Percentiles rank a stretch among this genome's conserved stretches.
Evolutionary conservation across 2,888 invertebrate genomes (phyloP).

Genomic region (Loripinus fragilis): DNA sequence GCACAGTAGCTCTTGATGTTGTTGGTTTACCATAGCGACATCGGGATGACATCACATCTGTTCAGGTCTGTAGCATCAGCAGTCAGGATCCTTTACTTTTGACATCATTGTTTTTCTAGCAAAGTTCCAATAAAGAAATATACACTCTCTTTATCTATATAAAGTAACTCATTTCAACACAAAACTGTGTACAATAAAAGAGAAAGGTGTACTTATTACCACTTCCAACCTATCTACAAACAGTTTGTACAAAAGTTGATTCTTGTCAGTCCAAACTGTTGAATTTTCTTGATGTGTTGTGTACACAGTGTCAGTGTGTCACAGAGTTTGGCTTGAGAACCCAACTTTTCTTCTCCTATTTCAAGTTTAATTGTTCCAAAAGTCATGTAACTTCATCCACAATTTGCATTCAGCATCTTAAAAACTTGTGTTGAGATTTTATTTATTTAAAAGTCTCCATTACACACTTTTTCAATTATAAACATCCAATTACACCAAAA

Average conservation of each 20-base stretch:
- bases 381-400: not conserved
- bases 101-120: too few relatives aligned
- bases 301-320: constrained; percentile 9
- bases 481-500: constrained; percentile 15
- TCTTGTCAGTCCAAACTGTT: constrained; percentile 1
- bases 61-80: not conserved
- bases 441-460: not conserved
- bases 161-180: too few relatives aligned
- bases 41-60: not conserved
- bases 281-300: not conserved
- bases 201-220: too few relatives aligned
- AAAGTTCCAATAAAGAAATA: too few relatives aligned
- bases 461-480: constrained; percentile 10
- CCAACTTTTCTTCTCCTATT: too few relatives aligned
- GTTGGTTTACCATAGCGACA: not conserved
- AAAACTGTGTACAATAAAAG: too few relatives aligned
- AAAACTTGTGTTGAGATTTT: constrained; percentile 8
- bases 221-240: too few relatives aligned
- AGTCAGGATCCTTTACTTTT: not conserved
- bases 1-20: not conserved
- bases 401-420: constrained; percentile 1
- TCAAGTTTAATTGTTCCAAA: not conserved
- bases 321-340: too few relatives aligned
- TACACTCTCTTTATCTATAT: too few relatives aligned
- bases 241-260: too few relatives aligned